Percentiles rank a stretch among this genome's conserved stretches.
phyloP scores from a whole-genome alignment of 2,888 invertebrate species.

The Metopia argyrocephala region DNA sequence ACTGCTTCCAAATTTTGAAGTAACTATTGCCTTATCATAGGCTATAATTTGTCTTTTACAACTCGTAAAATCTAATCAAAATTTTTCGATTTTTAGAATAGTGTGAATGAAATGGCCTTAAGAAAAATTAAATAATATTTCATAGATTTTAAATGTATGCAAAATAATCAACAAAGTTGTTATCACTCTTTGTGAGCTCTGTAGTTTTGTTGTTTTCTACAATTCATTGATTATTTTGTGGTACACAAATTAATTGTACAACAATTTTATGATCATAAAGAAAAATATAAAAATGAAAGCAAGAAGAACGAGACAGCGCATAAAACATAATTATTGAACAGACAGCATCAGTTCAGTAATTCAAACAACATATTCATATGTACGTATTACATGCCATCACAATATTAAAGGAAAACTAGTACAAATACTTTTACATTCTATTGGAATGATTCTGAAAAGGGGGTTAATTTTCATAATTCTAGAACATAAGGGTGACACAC shows the following conservation, averaged over 20 bases:
- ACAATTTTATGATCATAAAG: conserved; percentile 32
- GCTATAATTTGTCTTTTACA: too few species aligned
- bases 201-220: background rate
- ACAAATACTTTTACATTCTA: background rate
- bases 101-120: too few species aligned
- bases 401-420: background rate
- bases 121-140: too few species aligned
- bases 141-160: too few species aligned
- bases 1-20: too few species aligned
- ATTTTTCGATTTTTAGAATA: too few species aligned
- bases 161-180: background rate
- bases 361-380: conserved; percentile 9
- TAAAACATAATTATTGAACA: conserved; percentile 4
- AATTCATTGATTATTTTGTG: conserved; percentile 56
- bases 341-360: conserved; percentile 46
- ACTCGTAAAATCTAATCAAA: too few species aligned
- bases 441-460: background rate
- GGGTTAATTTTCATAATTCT: conserved; percentile 32
- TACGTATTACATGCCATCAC: too few species aligned
- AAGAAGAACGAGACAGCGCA: background rate
- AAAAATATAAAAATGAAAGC: background rate
- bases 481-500: conserved; percentile 34
- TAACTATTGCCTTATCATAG: too few species aligned
- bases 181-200: conserved; percentile 7
- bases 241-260: conserved; percentile 49